These are phyloP conservation scores for Chloroceryle inda DNA, from an alignment of 2,797 vertebrate species.

Conservation along the genomic window DNA sequence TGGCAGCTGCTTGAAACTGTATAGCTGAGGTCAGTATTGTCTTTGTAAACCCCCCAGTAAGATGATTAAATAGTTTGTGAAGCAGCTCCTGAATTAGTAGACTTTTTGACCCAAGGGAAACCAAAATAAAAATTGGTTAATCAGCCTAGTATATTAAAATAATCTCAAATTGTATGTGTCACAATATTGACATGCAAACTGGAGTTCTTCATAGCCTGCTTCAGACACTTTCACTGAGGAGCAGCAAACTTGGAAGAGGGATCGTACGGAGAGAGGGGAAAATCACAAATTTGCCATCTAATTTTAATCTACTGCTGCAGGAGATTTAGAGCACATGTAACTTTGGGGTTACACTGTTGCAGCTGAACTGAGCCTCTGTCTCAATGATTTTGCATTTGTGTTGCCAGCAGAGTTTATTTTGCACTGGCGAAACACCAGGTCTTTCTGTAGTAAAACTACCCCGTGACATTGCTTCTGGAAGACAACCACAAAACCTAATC, in stretches of 20 bases:
- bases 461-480: constrained; percentile 68
- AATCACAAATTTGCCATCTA: neutral
- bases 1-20: constrained; percentile 58
- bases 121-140: neutral
- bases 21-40: constrained; percentile 26
- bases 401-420: constrained; percentile 58
- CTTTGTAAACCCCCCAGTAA: neutral
- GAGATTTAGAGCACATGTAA: neutral
- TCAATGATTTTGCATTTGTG: constrained; percentile 17
- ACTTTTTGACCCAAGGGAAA: neutral
- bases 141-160: neutral
- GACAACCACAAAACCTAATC: constrained; percentile 72
- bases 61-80: neutral
- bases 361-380: constrained; percentile 16
- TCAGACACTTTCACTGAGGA: neutral
- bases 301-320: neutral
- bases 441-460: constrained; percentile 34
- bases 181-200: neutral
- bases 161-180: neutral
- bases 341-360: neutral
- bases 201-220: neutral
- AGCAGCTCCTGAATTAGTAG: neutral
- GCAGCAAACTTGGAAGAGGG: neutral
- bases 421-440: constrained; percentile 46
- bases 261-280: neutral